Evolutionary conservation across 23 tunicate genomes (phyloP).

Genomic region (Trididemnum nubilum): DNA sequence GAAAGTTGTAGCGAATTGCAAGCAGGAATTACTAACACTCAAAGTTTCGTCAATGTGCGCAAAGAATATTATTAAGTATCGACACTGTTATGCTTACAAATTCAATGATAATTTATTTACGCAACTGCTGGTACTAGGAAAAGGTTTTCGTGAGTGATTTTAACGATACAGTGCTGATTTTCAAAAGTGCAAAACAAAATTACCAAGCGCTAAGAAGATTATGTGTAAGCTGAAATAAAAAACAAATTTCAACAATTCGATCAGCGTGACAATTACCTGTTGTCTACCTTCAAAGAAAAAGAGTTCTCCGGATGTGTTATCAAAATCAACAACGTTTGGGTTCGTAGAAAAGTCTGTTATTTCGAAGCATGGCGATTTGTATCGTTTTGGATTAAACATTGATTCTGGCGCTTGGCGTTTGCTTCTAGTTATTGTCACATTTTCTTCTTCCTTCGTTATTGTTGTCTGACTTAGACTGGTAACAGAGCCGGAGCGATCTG

Average conservation of each 20-base stretch:
- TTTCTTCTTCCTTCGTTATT: not conserved
- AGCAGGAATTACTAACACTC: too few species aligned
- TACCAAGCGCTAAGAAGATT: too few species aligned
- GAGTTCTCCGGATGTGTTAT: conserved; percentile 33
- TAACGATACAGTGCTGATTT: too few species aligned
- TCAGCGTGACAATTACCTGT: conserved; percentile 31
- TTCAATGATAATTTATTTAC: too few species aligned
- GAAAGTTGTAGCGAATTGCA: not conserved
- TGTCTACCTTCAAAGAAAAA: conserved; percentile 49
- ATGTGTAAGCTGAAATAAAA: too few species aligned
- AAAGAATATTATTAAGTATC: too few species aligned
- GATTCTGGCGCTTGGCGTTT: not conserved
- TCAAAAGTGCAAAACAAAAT: too few species aligned
- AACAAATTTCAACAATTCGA: too few species aligned
- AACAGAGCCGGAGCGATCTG: not conserved
- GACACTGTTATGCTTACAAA: too few species aligned
- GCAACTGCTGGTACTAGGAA: too few species aligned
- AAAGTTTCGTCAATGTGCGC: not conserved
- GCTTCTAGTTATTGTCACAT: not conserved
- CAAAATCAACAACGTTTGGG: conserved; percentile 38
- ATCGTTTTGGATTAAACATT: conserved; percentile 6
- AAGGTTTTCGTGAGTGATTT: too few species aligned
- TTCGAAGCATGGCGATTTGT: conserved; percentile 40
- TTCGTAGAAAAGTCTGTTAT: conserved; percentile 13
- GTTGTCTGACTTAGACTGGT: not conserved